Evolutionary conservation across 2,888 invertebrate genomes (phyloP).

Genomic region (Biston betularia): DNA sequence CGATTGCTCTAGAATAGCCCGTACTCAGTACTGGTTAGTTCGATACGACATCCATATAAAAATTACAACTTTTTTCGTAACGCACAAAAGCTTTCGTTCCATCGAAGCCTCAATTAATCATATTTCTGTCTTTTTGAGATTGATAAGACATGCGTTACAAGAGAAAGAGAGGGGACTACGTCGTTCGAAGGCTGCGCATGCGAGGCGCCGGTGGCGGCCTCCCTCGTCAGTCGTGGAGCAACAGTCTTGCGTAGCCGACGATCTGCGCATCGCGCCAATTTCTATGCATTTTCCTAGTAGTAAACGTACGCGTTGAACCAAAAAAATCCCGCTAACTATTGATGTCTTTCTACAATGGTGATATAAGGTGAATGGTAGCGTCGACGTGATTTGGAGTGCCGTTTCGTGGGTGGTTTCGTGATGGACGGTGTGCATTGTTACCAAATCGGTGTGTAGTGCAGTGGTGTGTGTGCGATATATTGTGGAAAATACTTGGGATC

Average conservation of each 20-base stretch:
- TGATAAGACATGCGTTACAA: constrained; percentile 6
- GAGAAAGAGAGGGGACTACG: constrained; percentile 42
- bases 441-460: constrained; percentile 27
- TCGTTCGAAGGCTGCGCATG: constrained; percentile 40
- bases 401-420: constrained; percentile 29
- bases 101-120: constrained; percentile 50
- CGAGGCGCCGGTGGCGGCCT: constrained; percentile 40
- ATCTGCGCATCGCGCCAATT: not conserved
- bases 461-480: constrained; percentile 32
- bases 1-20: constrained; percentile 6
- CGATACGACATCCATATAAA: constrained; percentile 42
- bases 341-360: not conserved
- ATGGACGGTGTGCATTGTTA: constrained; percentile 45
- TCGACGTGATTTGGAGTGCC: constrained; percentile 2
- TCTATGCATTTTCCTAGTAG: constrained; percentile 14
- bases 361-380: constrained; percentile 3
- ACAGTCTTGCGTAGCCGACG: constrained; percentile 49
- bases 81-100: constrained; percentile 44
- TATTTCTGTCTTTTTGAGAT: constrained; percentile 54
- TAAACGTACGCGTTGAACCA: constrained; percentile 18
- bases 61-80: constrained; percentile 48
- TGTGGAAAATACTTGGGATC: constrained; percentile 34
- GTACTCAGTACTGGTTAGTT: constrained; percentile 25
- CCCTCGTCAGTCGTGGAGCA: constrained; percentile 38
- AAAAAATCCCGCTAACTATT: constrained; percentile 16